Evolutionary conservation across 2,113 vertebrate genomes (phyloP), one percentile per base, ranked within the genome.

Genomic region (Ophiodon elongatus): DNA sequence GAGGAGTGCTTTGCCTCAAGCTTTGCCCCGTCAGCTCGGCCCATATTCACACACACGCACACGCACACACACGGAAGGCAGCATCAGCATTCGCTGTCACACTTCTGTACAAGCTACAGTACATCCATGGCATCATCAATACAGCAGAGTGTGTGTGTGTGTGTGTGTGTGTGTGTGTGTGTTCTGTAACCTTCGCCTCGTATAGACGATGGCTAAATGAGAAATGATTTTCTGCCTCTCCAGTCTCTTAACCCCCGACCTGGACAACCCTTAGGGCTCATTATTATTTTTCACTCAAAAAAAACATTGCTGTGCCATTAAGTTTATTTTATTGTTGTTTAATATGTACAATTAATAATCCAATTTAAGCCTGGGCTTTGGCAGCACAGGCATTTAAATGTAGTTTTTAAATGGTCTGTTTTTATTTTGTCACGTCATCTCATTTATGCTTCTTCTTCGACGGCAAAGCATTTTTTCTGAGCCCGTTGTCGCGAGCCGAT

Each of bases 121-220:
- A 41, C 77, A 67, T 15, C 56, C 43, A 62, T 60, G 8, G 82
- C 52, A 57, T 73, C 67, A 33, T 80, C 83, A 80, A 39, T 73
- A 29, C 27, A 73, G 41, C 68, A 67, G 15, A 33, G 82, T 69
- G 56, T 57, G 76, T 73, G 76, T 76, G 83, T 70, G 79, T n/a
- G 39, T 45, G 73, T 76, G 65, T 73, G 69, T 77, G 9, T 70
- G 76, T 76, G 73, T 69, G 52, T 65, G 81, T 66, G 59, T 74
- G 75, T 79, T 62, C 67, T 76, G 45, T 89, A 86, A 88, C 88
- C 91, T 93, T 93, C 85, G 88, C 92, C 83, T 83, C 69, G 52
- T 80, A 76, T 84, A 74, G 80, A 83, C 66, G 54, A 33, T 25
- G 27, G 37, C 57, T 81, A 84, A 87, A 86, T 78, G 79, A 89